A percentile compares a stretch with the other conserved stretches of the same genome.
These are phyloP conservation scores for Galerucella calmariensis DNA, from an alignment of 2,888 invertebrate genomes.

Conservation along the genomic window DNA sequence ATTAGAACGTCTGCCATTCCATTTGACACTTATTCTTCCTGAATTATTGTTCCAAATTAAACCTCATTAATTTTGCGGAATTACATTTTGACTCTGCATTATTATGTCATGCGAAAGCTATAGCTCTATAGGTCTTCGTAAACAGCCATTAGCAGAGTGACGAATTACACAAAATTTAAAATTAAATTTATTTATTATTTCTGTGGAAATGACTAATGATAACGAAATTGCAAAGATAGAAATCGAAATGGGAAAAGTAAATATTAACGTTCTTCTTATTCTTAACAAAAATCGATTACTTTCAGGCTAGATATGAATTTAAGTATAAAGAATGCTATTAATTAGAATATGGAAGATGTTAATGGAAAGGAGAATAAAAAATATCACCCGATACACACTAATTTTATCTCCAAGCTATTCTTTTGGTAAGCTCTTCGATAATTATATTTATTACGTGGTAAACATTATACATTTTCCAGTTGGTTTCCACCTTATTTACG, in stretches of 20 bases:
- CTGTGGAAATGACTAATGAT: constrained; percentile 20
- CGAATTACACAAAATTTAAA: constrained; percentile 27
- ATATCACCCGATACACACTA: constrained; percentile 14
- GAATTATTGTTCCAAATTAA: constrained; percentile 41
- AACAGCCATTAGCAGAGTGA: constrained; percentile 15
- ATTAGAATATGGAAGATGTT: constrained; percentile 6
- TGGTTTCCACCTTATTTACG: constrained; percentile 66
- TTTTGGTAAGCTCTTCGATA: constrained; percentile 40
- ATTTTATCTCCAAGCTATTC: constrained; percentile 39
- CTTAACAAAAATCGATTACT: too few relatives aligned
- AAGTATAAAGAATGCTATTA: background rate
- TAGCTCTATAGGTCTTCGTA: constrained; percentile 16
- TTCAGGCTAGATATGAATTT: background rate
- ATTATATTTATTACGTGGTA: background rate
- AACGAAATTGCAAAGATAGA: background rate
- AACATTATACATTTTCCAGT: constrained; percentile 56
- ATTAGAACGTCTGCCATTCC: constrained; percentile 29
- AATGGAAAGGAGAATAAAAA: background rate
- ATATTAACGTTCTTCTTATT: too few relatives aligned
- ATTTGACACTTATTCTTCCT: constrained; percentile 34
- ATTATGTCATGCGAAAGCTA: constrained; percentile 16
- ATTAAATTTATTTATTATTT: constrained; percentile 29
- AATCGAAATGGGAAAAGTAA: too few relatives aligned
- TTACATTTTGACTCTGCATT: constrained; percentile 29
- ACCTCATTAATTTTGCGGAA: constrained; percentile 38